phyloP scores from a whole-genome alignment of 2,113 vertebrate genomes.

The Clarias magur region DNA sequence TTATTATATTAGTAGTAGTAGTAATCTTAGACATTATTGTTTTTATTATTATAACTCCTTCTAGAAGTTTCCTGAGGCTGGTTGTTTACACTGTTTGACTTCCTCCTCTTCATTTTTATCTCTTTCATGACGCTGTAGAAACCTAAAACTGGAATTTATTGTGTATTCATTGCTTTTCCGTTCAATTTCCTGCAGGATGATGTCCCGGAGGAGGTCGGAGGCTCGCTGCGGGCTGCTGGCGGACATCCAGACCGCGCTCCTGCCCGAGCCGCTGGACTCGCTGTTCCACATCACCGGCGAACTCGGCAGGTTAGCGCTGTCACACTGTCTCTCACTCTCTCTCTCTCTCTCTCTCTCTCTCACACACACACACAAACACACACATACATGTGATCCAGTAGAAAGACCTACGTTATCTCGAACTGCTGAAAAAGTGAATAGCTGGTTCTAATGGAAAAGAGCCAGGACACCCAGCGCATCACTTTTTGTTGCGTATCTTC shows the following conservation, averaged over 20 bases:
- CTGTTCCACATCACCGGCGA: conserved; percentile 83
- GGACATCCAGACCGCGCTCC: conserved; percentile 80
- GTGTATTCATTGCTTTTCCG: background rate
- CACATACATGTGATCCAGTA: too few species aligned
- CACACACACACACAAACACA: background rate
- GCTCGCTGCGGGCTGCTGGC: conserved; percentile 79
- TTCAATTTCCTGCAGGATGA: conserved; percentile 32
- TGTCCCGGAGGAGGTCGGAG: conserved; percentile 82
- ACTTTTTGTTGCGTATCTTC: too few species aligned
- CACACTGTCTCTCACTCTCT: background rate
- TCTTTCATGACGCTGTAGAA: too few species aligned
- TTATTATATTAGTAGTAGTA: too few species aligned
- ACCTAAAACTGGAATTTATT: background rate
- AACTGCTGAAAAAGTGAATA: too few species aligned
- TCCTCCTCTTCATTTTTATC: background rate
- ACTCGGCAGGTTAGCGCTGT: conserved; percentile 79
- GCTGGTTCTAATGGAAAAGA: too few species aligned
- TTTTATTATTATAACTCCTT: background rate
- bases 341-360: background rate
- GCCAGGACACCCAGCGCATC: too few species aligned
- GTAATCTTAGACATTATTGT: too few species aligned
- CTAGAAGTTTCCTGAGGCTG: background rate
- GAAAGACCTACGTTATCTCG: too few species aligned
- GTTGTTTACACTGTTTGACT: background rate
- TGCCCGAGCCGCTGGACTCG: conserved; percentile 77